These are phyloP conservation scores for Budorcas taxicolor DNA, from an alignment of 2,113 vertebrate species.

Conservation along the genomic window DNA sequence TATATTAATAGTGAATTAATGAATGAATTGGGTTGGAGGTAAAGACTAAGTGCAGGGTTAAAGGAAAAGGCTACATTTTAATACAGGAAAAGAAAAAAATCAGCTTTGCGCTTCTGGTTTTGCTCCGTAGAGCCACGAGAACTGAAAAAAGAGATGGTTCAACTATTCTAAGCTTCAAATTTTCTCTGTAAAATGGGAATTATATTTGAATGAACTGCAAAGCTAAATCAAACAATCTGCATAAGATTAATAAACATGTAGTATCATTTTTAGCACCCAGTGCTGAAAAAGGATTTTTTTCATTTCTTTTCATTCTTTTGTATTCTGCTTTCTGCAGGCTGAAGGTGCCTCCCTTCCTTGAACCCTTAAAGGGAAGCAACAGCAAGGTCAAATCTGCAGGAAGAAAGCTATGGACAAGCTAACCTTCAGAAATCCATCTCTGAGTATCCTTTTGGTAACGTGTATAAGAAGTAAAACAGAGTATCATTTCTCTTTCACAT, in stretches of 20 bases:
- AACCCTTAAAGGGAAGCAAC: neutral
- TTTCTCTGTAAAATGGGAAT: neutral
- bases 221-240: neutral
- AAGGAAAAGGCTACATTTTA: neutral
- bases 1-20: neutral
- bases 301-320: neutral
- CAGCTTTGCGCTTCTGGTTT: neutral
- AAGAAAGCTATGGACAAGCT: neutral
- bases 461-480: neutral
- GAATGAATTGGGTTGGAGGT: neutral
- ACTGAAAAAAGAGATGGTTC: neutral
- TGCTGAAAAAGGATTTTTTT: neutral
- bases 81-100: neutral
- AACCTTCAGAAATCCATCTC: neutral
- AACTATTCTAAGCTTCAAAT: neutral
- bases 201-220: neutral
- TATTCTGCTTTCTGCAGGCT: neutral
- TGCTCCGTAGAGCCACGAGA: neutral
- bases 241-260: neutral
- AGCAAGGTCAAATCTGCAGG: neutral
- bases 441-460: neutral
- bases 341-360: neutral
- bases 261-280: neutral
- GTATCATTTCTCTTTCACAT: neutral
- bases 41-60: neutral